Conservation (phyloP, 2,797 vertebrate genomes). For the Argyrosomus regius region DNA sequence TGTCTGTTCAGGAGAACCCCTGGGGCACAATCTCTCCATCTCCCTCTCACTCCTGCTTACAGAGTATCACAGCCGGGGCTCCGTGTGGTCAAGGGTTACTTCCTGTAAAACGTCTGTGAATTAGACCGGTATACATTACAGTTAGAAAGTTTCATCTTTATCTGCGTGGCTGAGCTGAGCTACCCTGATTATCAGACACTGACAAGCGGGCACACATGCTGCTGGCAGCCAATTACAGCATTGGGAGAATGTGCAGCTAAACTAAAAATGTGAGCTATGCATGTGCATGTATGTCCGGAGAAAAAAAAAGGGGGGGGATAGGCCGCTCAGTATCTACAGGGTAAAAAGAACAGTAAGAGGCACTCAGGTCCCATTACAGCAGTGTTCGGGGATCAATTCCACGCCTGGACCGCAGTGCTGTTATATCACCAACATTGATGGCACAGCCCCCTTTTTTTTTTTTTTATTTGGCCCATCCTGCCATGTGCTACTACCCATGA, state of each 20-base stretch:
- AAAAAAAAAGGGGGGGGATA: slow-evolving; percentile 9
- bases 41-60: slow-evolving; percentile 38
- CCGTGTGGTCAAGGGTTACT: slow-evolving; percentile 31
- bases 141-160: slow-evolving; percentile 3
- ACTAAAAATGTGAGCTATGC: slow-evolving; percentile 49
- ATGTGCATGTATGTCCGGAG: slow-evolving; percentile 17
- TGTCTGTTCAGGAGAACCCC: slow-evolving; percentile 66
- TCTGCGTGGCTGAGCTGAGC: slow-evolving; percentile 5
- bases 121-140: slow-evolving; percentile 37
- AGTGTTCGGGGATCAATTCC: slow-evolving; percentile 72
- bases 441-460: slow-evolving; percentile 28
- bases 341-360: slow-evolving; percentile 56
- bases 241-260: slow-evolving; percentile 41
- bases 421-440: slow-evolving; percentile 72
- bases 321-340: slow-evolving; percentile 30
- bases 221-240: slow-evolving; percentile 56
- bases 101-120: slow-evolving; percentile 48
- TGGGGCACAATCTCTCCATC: slow-evolving; percentile 48
- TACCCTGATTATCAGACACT: slow-evolving; percentile 27
- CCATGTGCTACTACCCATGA: slow-evolving; percentile 23
- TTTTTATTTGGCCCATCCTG: slow-evolving; percentile 25
- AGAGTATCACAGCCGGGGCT: slow-evolving; percentile 37
- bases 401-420: slow-evolving; percentile 57
- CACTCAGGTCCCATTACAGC: slow-evolving; percentile 64
- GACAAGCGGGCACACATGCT: slow-evolving; percentile 61